Evolutionary conservation across 2,888 invertebrate species (phyloP).

Genomic region (Aphrophora alni): DNA sequence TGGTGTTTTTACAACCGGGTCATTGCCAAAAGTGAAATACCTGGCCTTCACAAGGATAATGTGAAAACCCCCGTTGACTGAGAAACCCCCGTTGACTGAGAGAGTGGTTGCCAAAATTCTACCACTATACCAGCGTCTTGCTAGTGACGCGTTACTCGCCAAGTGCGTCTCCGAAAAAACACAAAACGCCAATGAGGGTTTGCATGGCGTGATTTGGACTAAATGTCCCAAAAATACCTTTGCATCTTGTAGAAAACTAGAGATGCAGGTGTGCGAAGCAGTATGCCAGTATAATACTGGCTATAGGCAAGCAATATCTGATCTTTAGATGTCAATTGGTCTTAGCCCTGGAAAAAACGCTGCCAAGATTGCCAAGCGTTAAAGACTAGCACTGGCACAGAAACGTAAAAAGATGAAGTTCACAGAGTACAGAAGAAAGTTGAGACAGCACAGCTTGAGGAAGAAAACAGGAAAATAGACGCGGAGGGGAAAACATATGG

Average conservation of each 20-base stretch:
- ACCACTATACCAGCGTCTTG: constrained; percentile 23
- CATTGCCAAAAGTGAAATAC: constrained; percentile 27
- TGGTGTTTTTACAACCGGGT: constrained; percentile 29
- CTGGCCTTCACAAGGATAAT: background rate
- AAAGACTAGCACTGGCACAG: too few species aligned
- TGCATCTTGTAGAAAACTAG: constrained; percentile 23
- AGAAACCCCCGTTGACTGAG: constrained; percentile 26
- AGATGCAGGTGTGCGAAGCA: background rate
- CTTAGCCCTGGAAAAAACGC: constrained; percentile 1
- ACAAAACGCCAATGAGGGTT: constrained; percentile 25
- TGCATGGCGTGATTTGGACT: constrained; percentile 25
- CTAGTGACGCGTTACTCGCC: background rate
- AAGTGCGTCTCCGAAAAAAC: constrained; percentile 24
- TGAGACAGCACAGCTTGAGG: constrained; percentile 24
- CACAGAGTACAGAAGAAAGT: constrained; percentile 13
- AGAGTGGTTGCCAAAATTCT: constrained; percentile 25
- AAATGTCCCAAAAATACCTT: constrained; percentile 24
- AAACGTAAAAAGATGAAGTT: constrained; percentile 16
- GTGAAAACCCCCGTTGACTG: constrained; percentile 24
- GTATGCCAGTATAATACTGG: constrained; percentile 29
- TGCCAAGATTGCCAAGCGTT: constrained; percentile 1
- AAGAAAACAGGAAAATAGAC: constrained; percentile 17
- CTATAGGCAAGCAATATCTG: background rate
- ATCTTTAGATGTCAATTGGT: too few species aligned
- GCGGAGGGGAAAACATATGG: constrained; percentile 24